Conservation (phyloP, 2,888 invertebrate genomes). For the Ochropleura leucogaster region DNA sequence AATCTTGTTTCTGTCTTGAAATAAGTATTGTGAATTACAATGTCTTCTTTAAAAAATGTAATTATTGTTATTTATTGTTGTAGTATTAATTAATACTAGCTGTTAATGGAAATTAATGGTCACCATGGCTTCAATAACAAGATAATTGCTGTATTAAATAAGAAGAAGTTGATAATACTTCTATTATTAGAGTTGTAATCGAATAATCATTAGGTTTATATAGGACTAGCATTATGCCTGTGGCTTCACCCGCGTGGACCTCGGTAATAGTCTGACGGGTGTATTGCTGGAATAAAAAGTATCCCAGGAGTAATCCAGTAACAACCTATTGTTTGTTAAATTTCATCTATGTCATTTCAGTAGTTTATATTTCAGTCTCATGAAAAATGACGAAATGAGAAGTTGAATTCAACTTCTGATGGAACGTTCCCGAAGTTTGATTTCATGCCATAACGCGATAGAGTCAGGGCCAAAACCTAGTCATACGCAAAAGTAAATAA, state of each 20-base stretch:
- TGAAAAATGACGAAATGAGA: no score
- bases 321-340: neutral
- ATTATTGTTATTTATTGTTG: neutral
- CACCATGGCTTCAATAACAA: neutral
- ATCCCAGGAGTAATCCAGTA: no score
- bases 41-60: neutral
- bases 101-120: neutral
- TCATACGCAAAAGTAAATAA: neutral
- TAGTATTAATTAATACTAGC: neutral
- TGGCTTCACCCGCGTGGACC: neutral
- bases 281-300: no score
- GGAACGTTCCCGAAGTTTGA: no score
- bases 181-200: neutral
- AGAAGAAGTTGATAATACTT: neutral
- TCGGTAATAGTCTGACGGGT: no score
- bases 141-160: neutral
- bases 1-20: no score
- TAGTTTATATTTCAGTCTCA: neutral
- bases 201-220: neutral
- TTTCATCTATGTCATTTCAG: neutral
- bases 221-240: neutral
- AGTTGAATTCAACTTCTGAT: no score
- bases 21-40: neutral
- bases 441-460: no score
- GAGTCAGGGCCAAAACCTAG: neutral